Base-by-base conservation (phyloP, 1,140 invertebrate species). In the Scaptodrosophila lebanonensis region DNA sequence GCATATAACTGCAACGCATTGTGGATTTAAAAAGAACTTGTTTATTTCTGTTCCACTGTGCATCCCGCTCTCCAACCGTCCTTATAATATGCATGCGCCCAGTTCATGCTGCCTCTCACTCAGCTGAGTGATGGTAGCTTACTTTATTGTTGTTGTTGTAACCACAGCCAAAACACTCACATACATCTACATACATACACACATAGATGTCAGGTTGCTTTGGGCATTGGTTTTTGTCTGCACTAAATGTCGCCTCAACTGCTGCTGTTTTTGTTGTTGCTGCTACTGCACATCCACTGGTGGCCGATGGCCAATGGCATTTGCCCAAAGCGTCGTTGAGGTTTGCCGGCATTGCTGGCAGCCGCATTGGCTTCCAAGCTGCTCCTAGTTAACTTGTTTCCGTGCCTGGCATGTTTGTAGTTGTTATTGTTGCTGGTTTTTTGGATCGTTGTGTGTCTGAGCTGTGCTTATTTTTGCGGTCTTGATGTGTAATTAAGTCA, bases 151-250 rank as follows among this genome's bases (percentile, higher is more conserved):
- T 33, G 47, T 60, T 52, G 43, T 52, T 54, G 32, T 40, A 68
- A 69, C 73, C 73, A 38, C 73, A 79, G 75, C 45, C 75, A 68
- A 79, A 79, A 82, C 73, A n/a, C 8, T 8, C 3, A 33, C 8
- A 33, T 8, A 25, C 22, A 25, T 4, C 3, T 29, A 33, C n/a
- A 12, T 20, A 22, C 47, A 29, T 32, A 32, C 32, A 65, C 7
- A 13, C 17, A 15, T 12, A 22, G 32, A 43, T 44, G 22, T 44
- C 30, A 15, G 49, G 47, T 33, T 52, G 17, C 52, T 22, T 30
- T 35, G 38, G 32, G 25, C 38, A 43, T 17, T 22, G 29, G 58
- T 15, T 27, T 49, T 49, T 36, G 59, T 42, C 32, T 33, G 32
- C 8, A 25, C 22, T 25, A 25, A 25, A 25, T 25, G 22, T 25